Evolutionary conservation across 2,888 invertebrate species (phyloP).

Genomic region (Nemotelus nigrinus): DNA sequence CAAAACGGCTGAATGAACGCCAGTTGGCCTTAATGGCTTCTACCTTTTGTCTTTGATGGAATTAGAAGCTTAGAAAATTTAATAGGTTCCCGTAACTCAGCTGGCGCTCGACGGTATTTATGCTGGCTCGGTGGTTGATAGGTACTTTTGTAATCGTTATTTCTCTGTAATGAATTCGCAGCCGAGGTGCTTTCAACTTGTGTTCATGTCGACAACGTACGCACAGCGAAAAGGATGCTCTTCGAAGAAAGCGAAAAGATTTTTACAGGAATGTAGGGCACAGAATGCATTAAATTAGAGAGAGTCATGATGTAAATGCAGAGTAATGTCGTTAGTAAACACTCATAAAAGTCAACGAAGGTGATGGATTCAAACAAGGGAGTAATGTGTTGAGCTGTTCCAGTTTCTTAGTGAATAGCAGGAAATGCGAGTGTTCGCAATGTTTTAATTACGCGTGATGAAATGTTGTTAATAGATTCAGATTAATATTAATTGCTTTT

Average conservation of each 20-base stretch:
- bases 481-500: too few relatives aligned
- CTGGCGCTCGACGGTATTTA: neutral
- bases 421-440: too few relatives aligned
- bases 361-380: too few relatives aligned
- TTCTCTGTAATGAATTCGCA: constrained; percentile 11
- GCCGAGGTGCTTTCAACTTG: too few relatives aligned
- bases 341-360: too few relatives aligned
- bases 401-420: too few relatives aligned
- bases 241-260: neutral
- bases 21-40: constrained; percentile 20
- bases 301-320: neutral
- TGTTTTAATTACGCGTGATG: too few relatives aligned
- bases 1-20: neutral
- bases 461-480: too few relatives aligned
- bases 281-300: constrained; percentile 20
- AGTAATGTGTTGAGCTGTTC: too few relatives aligned
- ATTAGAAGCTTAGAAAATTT: constrained; percentile 33
- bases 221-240: neutral
- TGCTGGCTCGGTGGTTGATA: neutral
- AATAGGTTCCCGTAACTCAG: constrained; percentile 2
- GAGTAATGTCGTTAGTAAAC: neutral
- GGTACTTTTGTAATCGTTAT: constrained; percentile 9
- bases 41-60: constrained; percentile 33
- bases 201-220: neutral
- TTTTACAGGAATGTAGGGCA: neutral